These are phyloP conservation scores for Stegophylla sp. DNA, from an alignment of 2,888 invertebrate genomes.

Conservation along the genomic window DNA sequence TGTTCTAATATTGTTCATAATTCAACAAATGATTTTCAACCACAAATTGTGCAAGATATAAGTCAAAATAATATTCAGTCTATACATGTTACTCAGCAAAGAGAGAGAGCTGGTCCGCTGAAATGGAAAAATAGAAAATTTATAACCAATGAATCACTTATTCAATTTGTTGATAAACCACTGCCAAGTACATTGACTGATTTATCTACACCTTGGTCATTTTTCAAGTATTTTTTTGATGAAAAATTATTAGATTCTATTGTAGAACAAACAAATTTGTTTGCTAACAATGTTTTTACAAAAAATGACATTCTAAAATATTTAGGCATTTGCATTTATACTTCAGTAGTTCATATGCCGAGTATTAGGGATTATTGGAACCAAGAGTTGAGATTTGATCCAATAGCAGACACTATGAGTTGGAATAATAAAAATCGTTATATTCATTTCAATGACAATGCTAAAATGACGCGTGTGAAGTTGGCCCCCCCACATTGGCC, in stretches of 20 bases:
- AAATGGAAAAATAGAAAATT: slow-evolving; percentile 22
- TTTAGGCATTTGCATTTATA: background rate
- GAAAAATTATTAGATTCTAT: slow-evolving; percentile 13
- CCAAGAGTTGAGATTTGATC: background rate
- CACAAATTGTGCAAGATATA: background rate
- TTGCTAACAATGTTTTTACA: slow-evolving; percentile 2
- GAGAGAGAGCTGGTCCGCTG: background rate
- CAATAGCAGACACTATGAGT: background rate
- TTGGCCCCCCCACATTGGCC: too few relatives aligned
- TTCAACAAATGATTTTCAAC: background rate
- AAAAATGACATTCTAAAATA: background rate
- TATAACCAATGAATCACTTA: background rate
- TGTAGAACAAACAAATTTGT: slow-evolving; percentile 13
- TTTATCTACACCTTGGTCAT: slow-evolving; percentile 6
- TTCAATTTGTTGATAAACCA: background rate
- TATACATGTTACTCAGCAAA: background rate
- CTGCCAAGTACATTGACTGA: background rate
- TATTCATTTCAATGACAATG: background rate
- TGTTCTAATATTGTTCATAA: background rate
- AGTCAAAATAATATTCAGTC: background rate
- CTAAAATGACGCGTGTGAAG: too few relatives aligned
- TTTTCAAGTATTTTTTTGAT: slow-evolving; percentile 24
- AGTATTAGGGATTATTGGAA: background rate
- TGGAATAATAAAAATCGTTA: background rate
- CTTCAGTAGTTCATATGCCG: background rate